These are phyloP conservation scores for Caenorhabditis angaria DNA, from an alignment of 2,888 invertebrate genomes.

Conservation along the genomic window DNA sequence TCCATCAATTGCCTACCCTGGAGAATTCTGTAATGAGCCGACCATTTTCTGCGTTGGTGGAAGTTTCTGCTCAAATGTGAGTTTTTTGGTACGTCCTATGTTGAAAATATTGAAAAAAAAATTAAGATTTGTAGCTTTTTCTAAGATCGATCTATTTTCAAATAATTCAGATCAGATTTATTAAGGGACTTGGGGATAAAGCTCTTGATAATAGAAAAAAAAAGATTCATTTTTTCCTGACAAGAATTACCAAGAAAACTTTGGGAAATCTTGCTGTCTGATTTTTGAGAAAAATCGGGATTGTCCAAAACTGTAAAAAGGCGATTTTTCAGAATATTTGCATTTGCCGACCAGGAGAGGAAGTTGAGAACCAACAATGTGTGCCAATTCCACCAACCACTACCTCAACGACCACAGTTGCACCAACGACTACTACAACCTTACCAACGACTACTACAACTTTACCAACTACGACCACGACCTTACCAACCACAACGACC, in stretches of 20 bases:
- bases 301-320: neutral
- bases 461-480: constrained; percentile 28
- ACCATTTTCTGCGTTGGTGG: constrained; percentile 54
- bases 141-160: no score
- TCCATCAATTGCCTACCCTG: constrained; percentile 51
- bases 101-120: no score
- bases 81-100: no score
- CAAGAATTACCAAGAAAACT: no score
- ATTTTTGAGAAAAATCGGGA: neutral
- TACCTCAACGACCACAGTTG: constrained; percentile 23
- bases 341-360: constrained; percentile 50
- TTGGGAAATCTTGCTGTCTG: no score
- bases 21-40: constrained; percentile 45
- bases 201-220: no score
- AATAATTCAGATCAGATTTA: no score
- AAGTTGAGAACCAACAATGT: constrained; percentile 46
- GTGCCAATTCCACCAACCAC: constrained; percentile 34
- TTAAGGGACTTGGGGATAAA: no score
- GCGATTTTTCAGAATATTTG: constrained; percentile 45
- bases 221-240: no score
- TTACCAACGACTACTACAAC: constrained; percentile 29
- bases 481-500: constrained; percentile 30
- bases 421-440: constrained; percentile 24
- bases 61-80: constrained; percentile 47
- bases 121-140: no score